Evolutionary conservation across 2,113 vertebrate genomes (phyloP), one percentile per base, ranked within the genome.

Genomic region (Erpornis zantholeuca): DNA sequence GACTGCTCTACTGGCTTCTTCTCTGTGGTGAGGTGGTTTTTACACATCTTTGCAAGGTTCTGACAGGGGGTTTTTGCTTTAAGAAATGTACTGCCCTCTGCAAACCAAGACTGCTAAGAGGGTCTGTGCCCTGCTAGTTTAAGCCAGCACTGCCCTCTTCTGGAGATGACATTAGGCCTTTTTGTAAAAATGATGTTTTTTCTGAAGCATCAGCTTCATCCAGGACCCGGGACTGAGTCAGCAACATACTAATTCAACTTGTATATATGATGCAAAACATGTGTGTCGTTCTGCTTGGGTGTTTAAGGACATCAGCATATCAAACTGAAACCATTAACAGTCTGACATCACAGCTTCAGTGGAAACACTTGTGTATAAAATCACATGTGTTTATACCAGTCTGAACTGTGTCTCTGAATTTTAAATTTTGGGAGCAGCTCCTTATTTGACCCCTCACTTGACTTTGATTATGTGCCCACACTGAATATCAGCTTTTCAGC

Each of bases 81-180:
- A 52, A 75, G 52, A 68, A 60, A 31, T 40, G 4, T n/a, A 22
- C 20, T 82, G 40, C 56, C 60, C 53, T 83, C 44, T 78, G 47
- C 28, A 57, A 83, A 42, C 7, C 5, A 36, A 47, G 57, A n/a
- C 19, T 86, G 93, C 64, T 45, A 27, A n/a, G 31, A 68, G 15
- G 38, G n/a, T 38, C 10, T 1, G 3, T 35, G 72, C 66, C 47
- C 65, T 71, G 53, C 49, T 92, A 96, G 90, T 92, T 83, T 96
- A 90, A 97, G 92, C 54, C 88, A 93, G 92, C 94, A 96, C 90
- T 97, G 96, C 96, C 96, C 94, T 96, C 93, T 95, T 88, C 96
- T 96, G 96, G 96, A 65, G 57, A 83, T 64, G 69, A 84, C 35
- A 33, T 57, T 24, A 75, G 25, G 36, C 20, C 35, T 92, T 83